Conservation (phyloP, 2,797 vertebrate species). For the Danio albolineatus region DNA sequence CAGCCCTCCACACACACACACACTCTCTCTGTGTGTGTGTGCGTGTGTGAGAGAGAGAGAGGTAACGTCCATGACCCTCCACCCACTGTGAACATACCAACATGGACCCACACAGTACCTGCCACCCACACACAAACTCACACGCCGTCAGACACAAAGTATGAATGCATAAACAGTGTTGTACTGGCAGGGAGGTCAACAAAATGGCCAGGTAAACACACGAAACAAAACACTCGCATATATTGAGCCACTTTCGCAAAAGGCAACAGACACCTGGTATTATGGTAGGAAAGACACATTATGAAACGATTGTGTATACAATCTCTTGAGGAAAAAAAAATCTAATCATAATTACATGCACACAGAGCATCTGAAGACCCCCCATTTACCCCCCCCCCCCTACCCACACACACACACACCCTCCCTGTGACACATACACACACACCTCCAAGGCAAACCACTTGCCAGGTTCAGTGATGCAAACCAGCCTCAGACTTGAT, state of each 20-base stretch:
- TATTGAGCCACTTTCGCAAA: neutral
- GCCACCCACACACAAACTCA: slow-evolving; percentile 34
- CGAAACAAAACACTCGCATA: slow-evolving; percentile 30
- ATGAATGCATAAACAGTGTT: slow-evolving; percentile 39
- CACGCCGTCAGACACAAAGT: slow-evolving; percentile 31
- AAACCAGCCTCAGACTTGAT: slow-evolving; percentile 72
- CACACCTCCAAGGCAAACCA: slow-evolving; percentile 60
- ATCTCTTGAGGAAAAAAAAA: neutral
- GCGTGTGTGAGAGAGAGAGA: slow-evolving; percentile 15
- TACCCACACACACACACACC: neutral
- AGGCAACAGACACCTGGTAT: neutral
- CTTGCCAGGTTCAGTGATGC: slow-evolving; percentile 69
- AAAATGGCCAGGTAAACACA: slow-evolving; percentile 28
- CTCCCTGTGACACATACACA: slow-evolving; percentile 12
- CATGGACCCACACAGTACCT: slow-evolving; percentile 32
- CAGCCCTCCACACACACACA: slow-evolving; percentile 74
- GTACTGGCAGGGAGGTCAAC: slow-evolving; percentile 34
- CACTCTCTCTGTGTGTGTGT: slow-evolving; percentile 52
- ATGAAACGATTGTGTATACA: neutral
- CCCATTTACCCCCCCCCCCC: too few species aligned
- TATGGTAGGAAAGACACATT: slow-evolving; percentile 3
- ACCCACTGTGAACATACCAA: slow-evolving; percentile 28
- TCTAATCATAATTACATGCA: neutral
- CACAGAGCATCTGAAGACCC: neutral
- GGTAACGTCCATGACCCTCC: slow-evolving; percentile 28